These are phyloP conservation scores for Alauda arvensis DNA, from an alignment of 2,797 vertebrate species.

Conservation along the genomic window DNA sequence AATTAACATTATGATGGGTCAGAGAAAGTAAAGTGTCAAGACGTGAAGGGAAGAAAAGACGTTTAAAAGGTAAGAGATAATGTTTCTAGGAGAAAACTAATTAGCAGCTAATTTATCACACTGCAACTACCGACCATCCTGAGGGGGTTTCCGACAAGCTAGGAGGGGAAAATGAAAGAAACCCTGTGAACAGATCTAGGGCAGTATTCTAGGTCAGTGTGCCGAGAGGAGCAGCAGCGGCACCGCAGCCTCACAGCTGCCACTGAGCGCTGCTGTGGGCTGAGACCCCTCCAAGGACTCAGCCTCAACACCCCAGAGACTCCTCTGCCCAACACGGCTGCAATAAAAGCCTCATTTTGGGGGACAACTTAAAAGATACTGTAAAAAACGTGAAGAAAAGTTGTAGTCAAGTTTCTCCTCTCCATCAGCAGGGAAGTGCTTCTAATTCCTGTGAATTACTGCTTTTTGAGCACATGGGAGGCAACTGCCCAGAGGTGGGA, in stretches of 20 bases:
- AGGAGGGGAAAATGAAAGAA: not conserved
- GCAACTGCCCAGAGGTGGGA: not conserved
- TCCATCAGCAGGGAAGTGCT: not conserved
- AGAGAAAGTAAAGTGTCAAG: not conserved
- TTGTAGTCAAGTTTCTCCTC: not conserved
- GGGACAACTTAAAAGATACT: not conserved
- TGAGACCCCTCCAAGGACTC: not conserved
- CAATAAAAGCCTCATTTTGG: not conserved
- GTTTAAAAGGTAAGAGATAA: not conserved
- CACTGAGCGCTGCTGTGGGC: not conserved
- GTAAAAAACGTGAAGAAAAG: not conserved
- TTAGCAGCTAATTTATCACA: conserved; percentile 32
- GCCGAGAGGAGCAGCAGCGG: not conserved
- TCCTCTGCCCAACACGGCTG: not conserved
- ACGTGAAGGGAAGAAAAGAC: not conserved
- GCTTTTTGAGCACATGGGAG: not conserved
- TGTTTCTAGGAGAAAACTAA: conserved; percentile 25
- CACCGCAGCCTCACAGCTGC: not conserved
- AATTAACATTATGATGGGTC: conserved; percentile 19
- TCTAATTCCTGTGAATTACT: not conserved
- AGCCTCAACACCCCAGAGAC: not conserved
- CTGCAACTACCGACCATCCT: not conserved
- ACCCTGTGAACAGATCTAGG: conserved; percentile 14
- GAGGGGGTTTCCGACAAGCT: conserved; percentile 5
- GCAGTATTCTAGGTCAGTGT: conserved; percentile 50